phyloP scores from a whole-genome alignment of 92 coral and sea anemone genomes.

The Siderastrea radians region DNA sequence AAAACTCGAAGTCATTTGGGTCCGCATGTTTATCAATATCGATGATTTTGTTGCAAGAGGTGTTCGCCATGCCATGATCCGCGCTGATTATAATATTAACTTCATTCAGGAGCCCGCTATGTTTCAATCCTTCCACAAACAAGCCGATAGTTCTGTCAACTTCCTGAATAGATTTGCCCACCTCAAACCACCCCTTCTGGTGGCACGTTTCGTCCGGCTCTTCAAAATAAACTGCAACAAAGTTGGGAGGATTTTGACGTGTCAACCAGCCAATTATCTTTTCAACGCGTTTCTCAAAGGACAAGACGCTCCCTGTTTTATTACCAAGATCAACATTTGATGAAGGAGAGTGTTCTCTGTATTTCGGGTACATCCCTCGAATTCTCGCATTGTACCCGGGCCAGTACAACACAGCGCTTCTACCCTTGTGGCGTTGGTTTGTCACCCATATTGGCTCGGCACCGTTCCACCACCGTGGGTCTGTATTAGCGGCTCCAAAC shows the following conservation, averaged over 20 bases:
- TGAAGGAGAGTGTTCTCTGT: slow-evolving; percentile 55
- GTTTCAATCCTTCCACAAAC: slow-evolving; percentile 62
- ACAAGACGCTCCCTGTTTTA: slow-evolving; percentile 65
- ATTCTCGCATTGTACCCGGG: slow-evolving; percentile 88
- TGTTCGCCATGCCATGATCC: slow-evolving; percentile 87
- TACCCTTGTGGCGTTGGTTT: slow-evolving; percentile 85
- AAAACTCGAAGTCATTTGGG: slow-evolving; percentile 63
- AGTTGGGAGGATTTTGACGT: slow-evolving; percentile 83
- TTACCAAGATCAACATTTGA: slow-evolving; percentile 63
- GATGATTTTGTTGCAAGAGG: slow-evolving; percentile 60
- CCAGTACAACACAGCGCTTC: slow-evolving; percentile 89
- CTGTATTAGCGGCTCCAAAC: slow-evolving; percentile 75
- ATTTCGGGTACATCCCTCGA: slow-evolving; percentile 63
- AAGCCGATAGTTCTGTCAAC: slow-evolving; percentile 79
- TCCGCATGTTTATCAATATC: slow-evolving; percentile 73
- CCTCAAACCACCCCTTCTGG: slow-evolving; percentile 67
- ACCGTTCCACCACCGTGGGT: slow-evolving; percentile 91
- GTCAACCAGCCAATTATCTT: slow-evolving; percentile 75
- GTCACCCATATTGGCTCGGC: slow-evolving; percentile 95
- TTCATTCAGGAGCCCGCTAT: slow-evolving; percentile 48
- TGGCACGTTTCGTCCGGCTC: slow-evolving; percentile 89
- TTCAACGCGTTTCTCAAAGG: slow-evolving; percentile 74
- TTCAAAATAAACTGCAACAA: slow-evolving; percentile 86
- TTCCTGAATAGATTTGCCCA: slow-evolving; percentile 49
- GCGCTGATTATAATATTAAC: slow-evolving; percentile 83